Percentiles rank a stretch among this genome's conserved stretches.
Evolutionary conservation across 37 sponge, comb jelly and placozoan genomes (phyloP).

Genomic region (Tethya wilhelma): DNA sequence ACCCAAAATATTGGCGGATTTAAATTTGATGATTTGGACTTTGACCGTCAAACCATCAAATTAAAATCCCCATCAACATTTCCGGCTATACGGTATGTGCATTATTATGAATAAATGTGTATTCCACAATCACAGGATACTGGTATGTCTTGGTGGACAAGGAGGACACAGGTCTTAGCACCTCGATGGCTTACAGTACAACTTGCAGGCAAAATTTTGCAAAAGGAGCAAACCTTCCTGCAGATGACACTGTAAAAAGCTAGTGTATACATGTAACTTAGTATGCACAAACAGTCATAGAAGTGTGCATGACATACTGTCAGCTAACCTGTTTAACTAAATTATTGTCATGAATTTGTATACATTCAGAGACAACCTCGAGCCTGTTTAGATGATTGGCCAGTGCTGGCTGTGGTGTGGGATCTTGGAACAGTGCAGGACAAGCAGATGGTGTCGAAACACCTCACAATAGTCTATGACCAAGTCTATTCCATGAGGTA

Average conservation of each 20-base stretch:
- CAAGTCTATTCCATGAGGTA: slow-evolving; percentile 62
- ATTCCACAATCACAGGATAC: slow-evolving; percentile 27
- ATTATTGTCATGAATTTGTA: background rate
- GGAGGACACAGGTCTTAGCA: slow-evolving; percentile 17
- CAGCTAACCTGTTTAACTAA: background rate
- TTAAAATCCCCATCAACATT: no score
- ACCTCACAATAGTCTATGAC: slow-evolving; percentile 53
- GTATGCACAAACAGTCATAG: no score
- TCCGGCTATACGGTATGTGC: no score
- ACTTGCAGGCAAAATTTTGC: slow-evolving; percentile 26
- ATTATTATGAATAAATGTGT: background rate
- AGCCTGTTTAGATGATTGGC: slow-evolving; percentile 56
- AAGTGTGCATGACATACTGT: no score
- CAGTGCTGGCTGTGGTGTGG: slow-evolving; percentile 75
- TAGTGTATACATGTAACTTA: no score
- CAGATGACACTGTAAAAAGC: background rate
- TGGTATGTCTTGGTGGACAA: slow-evolving; percentile 38
- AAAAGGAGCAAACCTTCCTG: background rate
- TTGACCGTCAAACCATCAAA: no score
- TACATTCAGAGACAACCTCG: slow-evolving; percentile 51
- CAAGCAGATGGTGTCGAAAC: slow-evolving; percentile 1
- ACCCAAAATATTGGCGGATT: no score
- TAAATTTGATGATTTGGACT: no score
- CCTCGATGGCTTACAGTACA: slow-evolving; percentile 25
- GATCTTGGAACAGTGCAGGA: slow-evolving; percentile 58